Evolutionary conservation across 1,140 invertebrate genomes (phyloP).

Genomic region (roundworm (Caenorhabditis elegans)): DNA sequence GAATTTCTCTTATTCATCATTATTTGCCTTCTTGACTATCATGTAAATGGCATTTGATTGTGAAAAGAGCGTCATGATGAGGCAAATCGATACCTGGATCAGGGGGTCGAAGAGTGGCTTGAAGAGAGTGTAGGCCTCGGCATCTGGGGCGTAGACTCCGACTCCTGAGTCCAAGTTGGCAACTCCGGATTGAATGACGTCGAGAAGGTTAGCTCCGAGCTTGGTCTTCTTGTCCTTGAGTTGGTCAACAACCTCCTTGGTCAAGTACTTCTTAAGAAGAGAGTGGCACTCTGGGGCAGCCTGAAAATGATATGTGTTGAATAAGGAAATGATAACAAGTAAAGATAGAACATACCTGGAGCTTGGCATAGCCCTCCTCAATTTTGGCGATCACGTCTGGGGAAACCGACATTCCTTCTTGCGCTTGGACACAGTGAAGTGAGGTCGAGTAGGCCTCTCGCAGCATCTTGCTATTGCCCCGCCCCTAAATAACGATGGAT

Average conservation of each 20-base stretch:
- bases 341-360: conserved; percentile 28
- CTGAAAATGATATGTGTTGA: conserved; percentile 38
- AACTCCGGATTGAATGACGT: conserved; percentile 70
- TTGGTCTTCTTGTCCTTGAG: conserved; percentile 64
- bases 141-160: conserved; percentile 92
- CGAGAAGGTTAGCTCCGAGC: conserved; percentile 63
- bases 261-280: conserved; percentile 67
- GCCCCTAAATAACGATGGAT: conserved; percentile 13
- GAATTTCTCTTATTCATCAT: background rate
- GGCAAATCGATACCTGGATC: conserved; percentile 74
- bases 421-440: conserved; percentile 32
- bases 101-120: conserved; percentile 88
- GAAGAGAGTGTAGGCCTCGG: conserved; percentile 86
- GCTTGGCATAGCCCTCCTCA: conserved; percentile 49
- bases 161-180: conserved; percentile 77
- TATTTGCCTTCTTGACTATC: background rate
- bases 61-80: background rate
- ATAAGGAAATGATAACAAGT: background rate
- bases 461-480: conserved; percentile 25
- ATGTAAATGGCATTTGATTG: background rate
- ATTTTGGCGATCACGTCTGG: conserved; percentile 47
- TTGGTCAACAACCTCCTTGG: conserved; percentile 66
- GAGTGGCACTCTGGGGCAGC: conserved; percentile 66
- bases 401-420: conserved; percentile 43
- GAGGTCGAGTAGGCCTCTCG: conserved; percentile 31